Percentiles rank a stretch among this genome's conserved stretches.
These are phyloP conservation scores for Sycobia sp. DNA, from an alignment of 1,140 invertebrate genomes.

Conservation along the genomic window DNA sequence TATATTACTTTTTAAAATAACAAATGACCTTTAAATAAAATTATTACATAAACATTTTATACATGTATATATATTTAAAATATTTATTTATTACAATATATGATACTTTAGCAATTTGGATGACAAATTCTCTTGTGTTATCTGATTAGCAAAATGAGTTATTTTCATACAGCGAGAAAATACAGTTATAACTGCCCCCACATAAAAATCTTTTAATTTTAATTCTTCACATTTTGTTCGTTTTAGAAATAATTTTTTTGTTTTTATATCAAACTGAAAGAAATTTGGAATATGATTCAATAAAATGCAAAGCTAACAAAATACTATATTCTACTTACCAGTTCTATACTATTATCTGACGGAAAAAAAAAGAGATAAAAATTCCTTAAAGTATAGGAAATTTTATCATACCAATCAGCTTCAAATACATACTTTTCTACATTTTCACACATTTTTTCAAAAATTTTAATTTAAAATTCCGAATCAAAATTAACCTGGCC, in stretches of 20 bases:
- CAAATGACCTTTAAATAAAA: constrained; percentile 72
- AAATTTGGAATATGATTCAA: background rate
- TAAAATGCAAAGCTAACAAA: constrained; percentile 23
- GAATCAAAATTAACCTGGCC: no score
- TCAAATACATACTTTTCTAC: constrained; percentile 65
- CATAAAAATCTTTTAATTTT: constrained; percentile 72
- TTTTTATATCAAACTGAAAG: constrained; percentile 76
- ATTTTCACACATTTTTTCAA: constrained; percentile 44
- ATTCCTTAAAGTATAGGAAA: constrained; percentile 71
- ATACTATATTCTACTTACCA: constrained; percentile 61
- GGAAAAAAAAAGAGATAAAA: constrained; percentile 79
- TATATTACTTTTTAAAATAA: constrained; percentile 75
- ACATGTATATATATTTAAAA: no score
- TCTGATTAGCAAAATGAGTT: constrained; percentile 76
- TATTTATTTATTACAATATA: constrained; percentile 12
- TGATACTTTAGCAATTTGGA: constrained; percentile 68
- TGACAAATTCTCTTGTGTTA: constrained; percentile 67
- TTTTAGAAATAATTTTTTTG: constrained; percentile 75
- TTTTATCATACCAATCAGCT: constrained; percentile 83
- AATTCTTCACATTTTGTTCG: constrained; percentile 74
- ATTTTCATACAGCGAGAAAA: constrained; percentile 79
- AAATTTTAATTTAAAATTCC: no score
- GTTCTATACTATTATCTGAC: constrained; percentile 75
- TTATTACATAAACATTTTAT: no score
- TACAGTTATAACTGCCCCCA: constrained; percentile 78